Evolutionary conservation across 2,888 invertebrate species (phyloP).

Genomic region (Limnephilus marmoratus): DNA sequence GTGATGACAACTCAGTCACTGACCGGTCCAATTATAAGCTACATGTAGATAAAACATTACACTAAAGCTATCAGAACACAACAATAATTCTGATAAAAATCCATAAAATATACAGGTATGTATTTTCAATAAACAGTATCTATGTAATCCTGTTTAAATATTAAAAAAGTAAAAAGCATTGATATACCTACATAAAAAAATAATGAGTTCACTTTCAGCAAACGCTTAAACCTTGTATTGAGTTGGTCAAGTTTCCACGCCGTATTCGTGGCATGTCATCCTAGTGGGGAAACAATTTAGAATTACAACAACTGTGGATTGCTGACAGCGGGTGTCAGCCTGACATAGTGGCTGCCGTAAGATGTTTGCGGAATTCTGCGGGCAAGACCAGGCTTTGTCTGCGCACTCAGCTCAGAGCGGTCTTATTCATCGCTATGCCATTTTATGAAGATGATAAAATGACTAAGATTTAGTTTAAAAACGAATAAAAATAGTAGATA

Average conservation of each 20-base stretch:
- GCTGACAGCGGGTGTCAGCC: constrained; percentile 34
- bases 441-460: not conserved
- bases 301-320: not conserved
- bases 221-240: not conserved
- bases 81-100: not conserved
- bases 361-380: not conserved
- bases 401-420: not conserved
- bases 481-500: not conserved
- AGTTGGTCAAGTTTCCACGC: not conserved
- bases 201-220: not conserved
- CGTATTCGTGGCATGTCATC: not conserved
- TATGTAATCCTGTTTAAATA: not conserved
- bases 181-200: not conserved
- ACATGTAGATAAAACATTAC: not conserved
- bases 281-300: not conserved
- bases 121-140: too few relatives aligned
- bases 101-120: too few relatives aligned
- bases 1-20: too few relatives aligned
- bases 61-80: too few relatives aligned
- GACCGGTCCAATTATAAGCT: too few relatives aligned
- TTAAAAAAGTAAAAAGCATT: not conserved
- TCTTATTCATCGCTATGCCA: not conserved
- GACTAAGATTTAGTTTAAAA: not conserved
- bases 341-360: constrained; percentile 25
- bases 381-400: not conserved